Evolutionary conservation across 2,888 invertebrate genomes (phyloP).

Genomic region (Mesochorus sp.): DNA sequence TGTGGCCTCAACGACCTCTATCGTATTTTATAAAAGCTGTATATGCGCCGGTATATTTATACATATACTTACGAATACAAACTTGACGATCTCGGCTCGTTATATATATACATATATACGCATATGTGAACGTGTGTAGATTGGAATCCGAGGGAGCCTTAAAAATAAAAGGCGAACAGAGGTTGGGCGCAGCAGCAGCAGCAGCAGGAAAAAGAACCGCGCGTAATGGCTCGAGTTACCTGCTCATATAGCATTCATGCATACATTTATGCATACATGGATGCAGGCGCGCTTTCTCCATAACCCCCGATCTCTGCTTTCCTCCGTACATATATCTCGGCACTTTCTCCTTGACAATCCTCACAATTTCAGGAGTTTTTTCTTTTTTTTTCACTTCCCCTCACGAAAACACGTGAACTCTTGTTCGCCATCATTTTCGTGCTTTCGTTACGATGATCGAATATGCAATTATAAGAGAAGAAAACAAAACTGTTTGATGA

Average conservation of each 20-base stretch:
- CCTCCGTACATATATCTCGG: too few relatives aligned
- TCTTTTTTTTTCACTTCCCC: conserved; percentile 28
- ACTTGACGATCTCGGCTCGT: conserved; percentile 45
- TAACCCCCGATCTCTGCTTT: conserved; percentile 26
- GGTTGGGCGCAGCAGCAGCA: conserved; percentile 50
- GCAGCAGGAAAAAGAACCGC: conserved; percentile 64
- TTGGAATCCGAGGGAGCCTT: conserved; percentile 36
- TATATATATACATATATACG: conserved; percentile 18
- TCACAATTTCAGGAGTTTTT: too few relatives aligned
- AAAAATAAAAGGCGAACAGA: conserved; percentile 70
- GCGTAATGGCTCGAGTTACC: conserved; percentile 72
- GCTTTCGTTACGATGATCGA: too few relatives aligned
- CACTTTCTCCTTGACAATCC: too few relatives aligned
- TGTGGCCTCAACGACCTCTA: conserved; percentile 49
- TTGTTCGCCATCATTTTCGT: too few relatives aligned
- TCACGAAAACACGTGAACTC: too few relatives aligned
- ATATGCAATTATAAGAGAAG: too few relatives aligned
- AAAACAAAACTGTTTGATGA: too few relatives aligned
- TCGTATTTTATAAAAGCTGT: conserved; percentile 24
- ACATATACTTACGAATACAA: neutral
- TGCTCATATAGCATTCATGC: conserved; percentile 55
- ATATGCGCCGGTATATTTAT: neutral
- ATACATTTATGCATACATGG: conserved; percentile 38
- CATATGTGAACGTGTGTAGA: conserved; percentile 1
- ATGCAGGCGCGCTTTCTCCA: conserved; percentile 15